phyloP scores from a whole-genome alignment of 2,888 invertebrate species.

The Drosophila anomalata region DNA sequence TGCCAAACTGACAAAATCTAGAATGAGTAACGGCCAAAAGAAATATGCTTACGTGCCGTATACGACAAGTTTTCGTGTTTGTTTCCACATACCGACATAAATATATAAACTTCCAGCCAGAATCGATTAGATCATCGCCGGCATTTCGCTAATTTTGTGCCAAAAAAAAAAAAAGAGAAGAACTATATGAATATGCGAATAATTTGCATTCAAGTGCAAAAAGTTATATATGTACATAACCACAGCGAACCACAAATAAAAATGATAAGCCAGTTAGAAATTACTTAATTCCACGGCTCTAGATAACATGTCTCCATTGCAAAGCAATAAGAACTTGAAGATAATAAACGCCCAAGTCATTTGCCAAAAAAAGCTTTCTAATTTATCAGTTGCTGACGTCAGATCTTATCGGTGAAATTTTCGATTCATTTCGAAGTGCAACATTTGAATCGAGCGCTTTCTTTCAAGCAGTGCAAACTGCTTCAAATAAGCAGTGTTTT shows the following conservation, averaged over 20 bases:
- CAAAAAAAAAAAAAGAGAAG: constrained; percentile 28
- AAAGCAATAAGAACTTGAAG: constrained; percentile 5
- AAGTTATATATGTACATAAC: neutral
- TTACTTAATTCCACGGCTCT: constrained; percentile 18
- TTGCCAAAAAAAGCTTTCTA: constrained; percentile 2
- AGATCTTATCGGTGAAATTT: constrained; percentile 11
- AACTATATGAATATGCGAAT: constrained; percentile 29
- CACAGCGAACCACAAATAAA: constrained; percentile 21
- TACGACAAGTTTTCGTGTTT: constrained; percentile 18
- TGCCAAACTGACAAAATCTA: neutral
- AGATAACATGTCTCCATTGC: constrained; percentile 37
- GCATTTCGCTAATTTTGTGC: constrained; percentile 43
- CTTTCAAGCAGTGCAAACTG: constrained; percentile 10
- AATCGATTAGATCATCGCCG: constrained; percentile 68
- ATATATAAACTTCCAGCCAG: constrained; percentile 47
- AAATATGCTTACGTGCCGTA: constrained; percentile 60
- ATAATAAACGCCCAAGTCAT: constrained; percentile 25
- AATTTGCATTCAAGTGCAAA: constrained; percentile 72
- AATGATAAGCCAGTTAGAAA: constrained; percentile 29
- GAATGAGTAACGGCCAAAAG: constrained; percentile 36
- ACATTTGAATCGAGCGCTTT: constrained; percentile 38
- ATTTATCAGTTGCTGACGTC: constrained; percentile 22
- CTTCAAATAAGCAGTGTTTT: constrained; percentile 1
- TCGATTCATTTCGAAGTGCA: neutral
- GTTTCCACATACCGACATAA: neutral